A percentile compares a stretch with the other conserved stretches of the same genome.
Conservation (phyloP, 2,797 vertebrate species). For the Microctenopoma stevenorrisi region DNA sequence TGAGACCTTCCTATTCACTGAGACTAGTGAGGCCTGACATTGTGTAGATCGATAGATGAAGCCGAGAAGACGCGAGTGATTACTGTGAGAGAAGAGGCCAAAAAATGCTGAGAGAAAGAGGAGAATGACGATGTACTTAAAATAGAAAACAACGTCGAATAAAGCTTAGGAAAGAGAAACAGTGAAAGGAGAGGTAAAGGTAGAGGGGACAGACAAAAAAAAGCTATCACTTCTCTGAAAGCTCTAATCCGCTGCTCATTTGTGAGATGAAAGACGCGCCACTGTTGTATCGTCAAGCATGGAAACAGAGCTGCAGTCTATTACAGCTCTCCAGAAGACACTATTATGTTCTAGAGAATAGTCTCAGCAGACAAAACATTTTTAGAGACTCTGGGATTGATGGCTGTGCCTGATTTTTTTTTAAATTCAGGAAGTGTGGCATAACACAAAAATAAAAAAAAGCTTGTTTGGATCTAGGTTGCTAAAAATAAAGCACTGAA, state of each 20-base stretch:
- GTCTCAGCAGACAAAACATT: slow-evolving; percentile 14
- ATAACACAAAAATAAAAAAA: slow-evolving; percentile 1
- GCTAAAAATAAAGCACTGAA: not conserved
- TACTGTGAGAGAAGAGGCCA: slow-evolving; percentile 7
- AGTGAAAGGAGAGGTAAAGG: slow-evolving; percentile 13
- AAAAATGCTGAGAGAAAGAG: slow-evolving; percentile 2
- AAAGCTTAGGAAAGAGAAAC: not conserved
- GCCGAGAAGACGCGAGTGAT: slow-evolving; percentile 7
- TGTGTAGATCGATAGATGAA: slow-evolving; percentile 33
- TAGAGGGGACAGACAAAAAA: slow-evolving; percentile 24
- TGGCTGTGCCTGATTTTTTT: slow-evolving; percentile 2
- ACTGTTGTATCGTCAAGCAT: slow-evolving; percentile 42
- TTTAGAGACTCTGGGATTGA: slow-evolving; percentile 16
- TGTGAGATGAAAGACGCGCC: slow-evolving; percentile 57
- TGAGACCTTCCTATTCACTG: slow-evolving; percentile 20
- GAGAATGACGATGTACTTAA: not conserved
- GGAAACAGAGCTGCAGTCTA: slow-evolving; percentile 48
- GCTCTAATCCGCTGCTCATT: slow-evolving; percentile 59
- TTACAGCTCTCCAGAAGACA: slow-evolving; percentile 47
- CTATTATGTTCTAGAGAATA: slow-evolving; percentile 50
- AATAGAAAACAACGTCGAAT: slow-evolving; percentile 1
- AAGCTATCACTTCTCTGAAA: slow-evolving; percentile 49
- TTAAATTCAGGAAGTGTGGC: not conserved
- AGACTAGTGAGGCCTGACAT: slow-evolving; percentile 35
- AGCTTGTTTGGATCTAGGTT: not conserved